Conservation (phyloP, 1,140 invertebrate species). For the Rhyzopertha dominica region DNA sequence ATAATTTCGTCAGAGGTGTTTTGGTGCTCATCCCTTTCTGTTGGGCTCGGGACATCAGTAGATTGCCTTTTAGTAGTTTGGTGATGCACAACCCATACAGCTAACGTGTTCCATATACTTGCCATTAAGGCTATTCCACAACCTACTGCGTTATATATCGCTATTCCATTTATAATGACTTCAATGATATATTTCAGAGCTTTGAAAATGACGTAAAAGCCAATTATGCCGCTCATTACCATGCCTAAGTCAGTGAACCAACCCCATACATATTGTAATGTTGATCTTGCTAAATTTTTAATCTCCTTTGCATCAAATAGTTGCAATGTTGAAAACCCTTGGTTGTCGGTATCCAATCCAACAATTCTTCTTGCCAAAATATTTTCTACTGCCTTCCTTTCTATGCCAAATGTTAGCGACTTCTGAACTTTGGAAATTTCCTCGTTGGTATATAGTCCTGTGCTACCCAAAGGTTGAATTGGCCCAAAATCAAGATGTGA, state of each 20-base stretch:
- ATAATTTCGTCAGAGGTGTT: too few species aligned
- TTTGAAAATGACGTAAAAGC: constrained; percentile 10
- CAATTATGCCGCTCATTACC: constrained; percentile 10
- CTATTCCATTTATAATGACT: too few species aligned
- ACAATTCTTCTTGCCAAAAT: constrained; percentile 10
- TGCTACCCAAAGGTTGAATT: constrained; percentile 10
- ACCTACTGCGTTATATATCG: too few species aligned
- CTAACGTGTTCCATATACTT: too few species aligned
- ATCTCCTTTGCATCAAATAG: constrained; percentile 6
- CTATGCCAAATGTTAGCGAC: constrained; percentile 12
- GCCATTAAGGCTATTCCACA: too few species aligned
- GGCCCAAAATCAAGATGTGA: constrained; percentile 11
- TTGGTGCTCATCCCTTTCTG: too few species aligned
- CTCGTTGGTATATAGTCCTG: constrained; percentile 16
- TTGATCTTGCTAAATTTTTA: constrained; percentile 4
- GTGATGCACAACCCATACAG: too few species aligned
- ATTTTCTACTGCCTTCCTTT: constrained; percentile 13
- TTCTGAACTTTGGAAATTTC: constrained; percentile 12
- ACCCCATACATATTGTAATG: constrained; percentile 13
- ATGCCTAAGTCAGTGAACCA: constrained; percentile 14
- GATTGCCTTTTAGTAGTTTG: too few species aligned
- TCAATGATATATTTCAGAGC: constrained; percentile 8
- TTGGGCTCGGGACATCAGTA: too few species aligned
- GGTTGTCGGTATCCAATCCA: constrained; percentile 5
- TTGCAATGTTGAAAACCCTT: constrained; percentile 3